Evolutionary conservation across 2,888 invertebrate species (phyloP).

Genomic region (Phania funesta): DNA sequence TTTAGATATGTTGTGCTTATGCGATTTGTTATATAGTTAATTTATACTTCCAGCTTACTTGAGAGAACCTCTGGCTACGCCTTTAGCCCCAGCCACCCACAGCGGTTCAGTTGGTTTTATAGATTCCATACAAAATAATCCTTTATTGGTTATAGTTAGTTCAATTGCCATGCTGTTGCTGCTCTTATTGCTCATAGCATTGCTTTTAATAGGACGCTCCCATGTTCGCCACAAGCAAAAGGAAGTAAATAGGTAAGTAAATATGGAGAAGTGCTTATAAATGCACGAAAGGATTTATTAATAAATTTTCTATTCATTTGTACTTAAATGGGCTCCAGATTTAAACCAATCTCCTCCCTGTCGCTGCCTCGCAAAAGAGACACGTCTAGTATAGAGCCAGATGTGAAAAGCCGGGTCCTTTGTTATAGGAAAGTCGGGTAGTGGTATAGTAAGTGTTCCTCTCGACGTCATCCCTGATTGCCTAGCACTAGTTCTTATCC

Average conservation of each 20-base stretch:
- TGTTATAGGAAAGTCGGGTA: too few relatives aligned
- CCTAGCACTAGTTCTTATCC: too few relatives aligned
- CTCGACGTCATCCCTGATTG: too few relatives aligned
- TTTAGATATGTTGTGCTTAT: not conserved
- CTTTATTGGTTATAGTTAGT: conserved; percentile 76
- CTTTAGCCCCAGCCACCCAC: conserved; percentile 78
- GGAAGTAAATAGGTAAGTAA: conserved; percentile 75
- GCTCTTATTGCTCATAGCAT: conserved; percentile 76
- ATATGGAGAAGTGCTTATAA: too few relatives aligned
- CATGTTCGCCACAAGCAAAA: conserved; percentile 72
- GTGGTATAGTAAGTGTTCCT: too few relatives aligned
- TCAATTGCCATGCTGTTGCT: conserved; percentile 77
- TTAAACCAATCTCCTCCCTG: too few relatives aligned
- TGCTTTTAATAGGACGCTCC: conserved; percentile 77
- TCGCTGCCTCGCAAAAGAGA: too few relatives aligned
- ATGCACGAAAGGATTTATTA: too few relatives aligned
- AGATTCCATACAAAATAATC: conserved; percentile 77
- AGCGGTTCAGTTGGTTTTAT: conserved; percentile 75
- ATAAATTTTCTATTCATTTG: too few relatives aligned
- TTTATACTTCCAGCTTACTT: conserved; percentile 75
- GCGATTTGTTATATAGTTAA: not conserved
- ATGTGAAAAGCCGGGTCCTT: too few relatives aligned
- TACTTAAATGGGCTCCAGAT: too few relatives aligned
- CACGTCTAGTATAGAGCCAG: too few relatives aligned
- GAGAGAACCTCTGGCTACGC: conserved; percentile 79